Evolutionary conservation across 1,140 invertebrate species (phyloP).

Genomic region (Pristionchus pacificus): DNA sequence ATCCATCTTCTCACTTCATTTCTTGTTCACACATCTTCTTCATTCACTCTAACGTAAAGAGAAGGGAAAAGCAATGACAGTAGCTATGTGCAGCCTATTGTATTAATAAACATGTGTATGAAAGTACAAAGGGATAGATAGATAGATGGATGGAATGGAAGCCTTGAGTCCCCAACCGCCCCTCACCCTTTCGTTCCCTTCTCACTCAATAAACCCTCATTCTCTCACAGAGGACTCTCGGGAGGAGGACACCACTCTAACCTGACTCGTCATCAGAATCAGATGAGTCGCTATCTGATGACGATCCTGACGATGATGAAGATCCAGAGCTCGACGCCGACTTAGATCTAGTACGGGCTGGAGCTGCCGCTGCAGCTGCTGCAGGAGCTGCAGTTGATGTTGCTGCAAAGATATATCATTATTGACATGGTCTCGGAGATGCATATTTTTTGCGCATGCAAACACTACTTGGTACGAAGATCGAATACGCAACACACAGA

Average conservation of each 20-base stretch:
- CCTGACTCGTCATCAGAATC: slow-evolving; percentile 22
- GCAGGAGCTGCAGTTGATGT: not conserved
- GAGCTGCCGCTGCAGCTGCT: slow-evolving; percentile 5
- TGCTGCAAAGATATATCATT: not conserved
- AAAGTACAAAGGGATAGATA: not conserved
- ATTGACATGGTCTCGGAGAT: no score
- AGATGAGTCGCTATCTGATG: slow-evolving; percentile 11
- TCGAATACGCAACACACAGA: no score
- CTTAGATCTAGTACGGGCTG: not conserved
- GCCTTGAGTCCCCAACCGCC: not conserved
- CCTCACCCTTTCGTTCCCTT: not conserved
- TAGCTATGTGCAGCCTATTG: no score
- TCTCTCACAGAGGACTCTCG: not conserved
- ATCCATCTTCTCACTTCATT: no score
- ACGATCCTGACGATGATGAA: not conserved
- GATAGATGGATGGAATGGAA: not conserved
- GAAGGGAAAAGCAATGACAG: no score
- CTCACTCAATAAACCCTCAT: not conserved
- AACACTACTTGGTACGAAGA: no score
- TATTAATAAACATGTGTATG: no score
- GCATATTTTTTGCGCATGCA: no score
- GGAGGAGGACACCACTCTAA: slow-evolving; percentile 4
- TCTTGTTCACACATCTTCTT: no score
- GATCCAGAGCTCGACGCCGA: not conserved
- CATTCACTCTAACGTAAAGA: no score